Base-by-base conservation (phyloP, 2,113 vertebrate species). In the Eptatretus burgeri region DNA sequence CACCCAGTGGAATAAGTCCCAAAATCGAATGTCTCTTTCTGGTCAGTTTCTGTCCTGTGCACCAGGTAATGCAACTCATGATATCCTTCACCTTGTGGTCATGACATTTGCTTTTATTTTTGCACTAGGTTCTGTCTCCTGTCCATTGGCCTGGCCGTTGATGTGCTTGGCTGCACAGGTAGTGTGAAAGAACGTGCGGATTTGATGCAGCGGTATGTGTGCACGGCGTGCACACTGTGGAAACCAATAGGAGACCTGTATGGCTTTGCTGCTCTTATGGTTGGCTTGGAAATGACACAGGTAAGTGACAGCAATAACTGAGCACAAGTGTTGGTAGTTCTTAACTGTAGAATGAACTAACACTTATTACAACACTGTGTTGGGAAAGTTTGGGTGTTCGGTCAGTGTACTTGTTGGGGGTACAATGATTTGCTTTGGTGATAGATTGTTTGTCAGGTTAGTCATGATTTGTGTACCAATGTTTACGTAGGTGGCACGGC, bases 211-310 rank as follows among this genome's bases (percentile, higher is more conserved):
- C 81, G 79, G 68, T 63, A 80, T 51, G 79, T 86, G 69, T 71
- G 75, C 65, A 66, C 84, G 75, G 82, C 80, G 0, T 53, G 76
- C 64, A 78, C 77, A 13, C 76, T 86, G 51, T 75, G 75, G 64
- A 71, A 75, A 2, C 72, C 76, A 1, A 68, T 72, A 5, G 77
- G 77, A 14, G 73, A 87, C 71, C 77, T 84, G 49, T 81, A 76
- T 18, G 79, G 78, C 50, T 77, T 87, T 71, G 83, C 83, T 1
- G 82, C 82, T 0, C 75, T 87, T 69, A 85, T 89, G 82, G 78
- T 80, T 63, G 80, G 78, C 16, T 73, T 89, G 69, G 81, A 81
- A 66, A 69, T 83, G 72, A 80, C 82, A 50, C 82, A 87, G 79
- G 84, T 86, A 50, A 66, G 49, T 65, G 14, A 41, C 18, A 10